Evolutionary conservation across 2,113 vertebrate species (phyloP).

Genomic region (Onychostruthus taczanowskii): DNA sequence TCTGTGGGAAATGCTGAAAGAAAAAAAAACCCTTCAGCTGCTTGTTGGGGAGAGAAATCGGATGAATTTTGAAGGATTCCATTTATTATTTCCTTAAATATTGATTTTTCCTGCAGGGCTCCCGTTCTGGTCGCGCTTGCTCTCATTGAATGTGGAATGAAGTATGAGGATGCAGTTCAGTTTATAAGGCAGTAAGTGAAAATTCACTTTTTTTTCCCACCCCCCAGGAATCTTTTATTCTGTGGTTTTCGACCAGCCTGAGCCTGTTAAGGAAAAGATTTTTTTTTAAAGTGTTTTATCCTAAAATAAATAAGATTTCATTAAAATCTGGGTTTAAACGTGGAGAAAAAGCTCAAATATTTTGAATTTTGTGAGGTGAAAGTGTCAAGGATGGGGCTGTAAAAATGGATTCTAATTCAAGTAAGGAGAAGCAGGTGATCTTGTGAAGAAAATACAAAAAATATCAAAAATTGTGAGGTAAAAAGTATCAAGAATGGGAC

Average conservation of each 20-base stretch:
- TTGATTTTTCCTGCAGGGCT: slow-evolving; percentile 80
- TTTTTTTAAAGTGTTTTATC: neutral
- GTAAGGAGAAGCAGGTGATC: too few species aligned
- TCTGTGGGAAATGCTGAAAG: neutral
- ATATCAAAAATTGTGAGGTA: neutral
- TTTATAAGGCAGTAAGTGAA: slow-evolving; percentile 97
- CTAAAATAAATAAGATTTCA: neutral
- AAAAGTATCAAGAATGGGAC: neutral
- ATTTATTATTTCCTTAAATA: neutral
- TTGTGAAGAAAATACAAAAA: too few species aligned
- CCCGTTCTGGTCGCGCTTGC: slow-evolving; percentile 97
- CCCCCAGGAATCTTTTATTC: neutral
- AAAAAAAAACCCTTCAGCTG: neutral
- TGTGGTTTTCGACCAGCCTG: neutral
- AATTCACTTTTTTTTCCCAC: neutral
- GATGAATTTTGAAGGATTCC: neutral
- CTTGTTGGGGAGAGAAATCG: neutral
- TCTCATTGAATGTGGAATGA: slow-evolving; percentile 97
- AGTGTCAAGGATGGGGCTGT: neutral
- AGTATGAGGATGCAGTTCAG: slow-evolving; percentile 98
- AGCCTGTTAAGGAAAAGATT: neutral
- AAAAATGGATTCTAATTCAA: too few species aligned
- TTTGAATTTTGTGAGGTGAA: neutral
- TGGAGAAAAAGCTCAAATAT: too few species aligned
- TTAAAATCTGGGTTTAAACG: neutral